Base-by-base conservation (phyloP, 2,888 invertebrate genomes). In the Ectropis crepuscularia region DNA sequence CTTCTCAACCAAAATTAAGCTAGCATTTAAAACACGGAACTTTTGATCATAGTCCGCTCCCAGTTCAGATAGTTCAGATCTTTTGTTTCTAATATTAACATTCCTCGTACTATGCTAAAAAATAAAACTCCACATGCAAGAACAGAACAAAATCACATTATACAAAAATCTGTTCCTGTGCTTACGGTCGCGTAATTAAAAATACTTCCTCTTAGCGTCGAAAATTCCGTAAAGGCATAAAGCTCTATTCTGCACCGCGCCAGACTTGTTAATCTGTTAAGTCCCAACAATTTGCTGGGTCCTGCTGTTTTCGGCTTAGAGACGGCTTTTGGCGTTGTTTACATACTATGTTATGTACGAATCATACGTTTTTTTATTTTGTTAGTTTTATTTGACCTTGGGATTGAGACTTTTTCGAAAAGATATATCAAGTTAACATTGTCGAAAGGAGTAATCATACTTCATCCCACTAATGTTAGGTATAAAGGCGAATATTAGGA, bases 231-330 rank as follows among this genome's bases (percentile, higher is more conserved):
- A 39, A 47, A 55, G 47, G 55, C 55, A 48, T 53, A 58, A 65
- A 67, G 61, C 60, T 50, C 57, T 63, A 55, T 62, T 67, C 58
- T 54, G 48, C 48, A 67, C 28, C 59, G 43, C 53, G 39, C 46
- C 58, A 67, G 61, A 65, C 70, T 65, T 65, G 68, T 68, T 72
- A 72, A 72, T 72, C 68, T 67, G 68, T 60, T 70, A 65, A 68
- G 68, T 57, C 66, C 61, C 58, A 57, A 64, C 63, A 71, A 66
- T 67, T 67, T 68, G 69, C 62, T 57, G 57, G 63, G 63, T 57
- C 60, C 48, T 59, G 61, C 57, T 63, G 65, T 59, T 63, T 50
- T 57, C 51, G 51, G 53, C 57, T 55, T 57, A 54, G 62, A 48
- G 61, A 54, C 57, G 43, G 53, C 50, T 54, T 51, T 67, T 57